Percentiles rank a stretch among this genome's conserved stretches.
Conservation (phyloP, 92 coral and sea anemone genomes). For the Siderastrea radians region DNA sequence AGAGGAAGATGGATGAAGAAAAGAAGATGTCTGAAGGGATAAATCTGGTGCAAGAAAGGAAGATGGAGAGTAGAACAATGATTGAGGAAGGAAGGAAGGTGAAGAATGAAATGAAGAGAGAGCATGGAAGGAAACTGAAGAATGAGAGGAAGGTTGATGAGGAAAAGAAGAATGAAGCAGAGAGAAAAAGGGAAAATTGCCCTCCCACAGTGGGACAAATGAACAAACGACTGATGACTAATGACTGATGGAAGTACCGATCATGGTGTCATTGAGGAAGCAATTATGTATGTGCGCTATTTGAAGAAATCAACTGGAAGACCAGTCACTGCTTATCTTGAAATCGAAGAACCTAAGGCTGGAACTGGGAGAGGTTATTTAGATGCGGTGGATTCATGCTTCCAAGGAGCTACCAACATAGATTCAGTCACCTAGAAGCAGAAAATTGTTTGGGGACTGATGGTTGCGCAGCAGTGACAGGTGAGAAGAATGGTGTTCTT, state of each 20-base stretch:
- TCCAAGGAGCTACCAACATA: constrained; percentile 8
- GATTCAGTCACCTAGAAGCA: constrained; percentile 20
- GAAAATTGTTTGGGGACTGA: constrained; percentile 25
- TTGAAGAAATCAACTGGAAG: constrained; percentile 5
- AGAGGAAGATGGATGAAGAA: no score
- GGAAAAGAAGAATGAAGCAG: neutral
- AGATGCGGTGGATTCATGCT: constrained; percentile 20
- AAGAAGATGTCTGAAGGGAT: no score
- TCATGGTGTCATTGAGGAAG: constrained; percentile 36
- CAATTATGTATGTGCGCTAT: constrained; percentile 21
- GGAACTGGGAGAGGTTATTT: constrained; percentile 24
- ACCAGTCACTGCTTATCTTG: constrained; percentile 12
- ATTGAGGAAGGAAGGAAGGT: neutral
- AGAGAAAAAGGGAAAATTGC: neutral
- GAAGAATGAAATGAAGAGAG: neutral
- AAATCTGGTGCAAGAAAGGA: no score
- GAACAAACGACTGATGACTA: constrained; percentile 47
- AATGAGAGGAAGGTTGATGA: neutral
- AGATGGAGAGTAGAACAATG: no score
- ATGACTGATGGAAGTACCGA: constrained; percentile 30
- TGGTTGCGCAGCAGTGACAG: constrained; percentile 33
- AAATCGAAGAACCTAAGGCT: constrained; percentile 24
- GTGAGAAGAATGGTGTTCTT: constrained; percentile 28
- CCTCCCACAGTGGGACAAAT: constrained; percentile 22
- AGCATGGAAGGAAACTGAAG: neutral